Evolutionary conservation across 2,888 invertebrate species (phyloP), one percentile per base, ranked within the genome.

Genomic region (Epinotia demarniana): DNA sequence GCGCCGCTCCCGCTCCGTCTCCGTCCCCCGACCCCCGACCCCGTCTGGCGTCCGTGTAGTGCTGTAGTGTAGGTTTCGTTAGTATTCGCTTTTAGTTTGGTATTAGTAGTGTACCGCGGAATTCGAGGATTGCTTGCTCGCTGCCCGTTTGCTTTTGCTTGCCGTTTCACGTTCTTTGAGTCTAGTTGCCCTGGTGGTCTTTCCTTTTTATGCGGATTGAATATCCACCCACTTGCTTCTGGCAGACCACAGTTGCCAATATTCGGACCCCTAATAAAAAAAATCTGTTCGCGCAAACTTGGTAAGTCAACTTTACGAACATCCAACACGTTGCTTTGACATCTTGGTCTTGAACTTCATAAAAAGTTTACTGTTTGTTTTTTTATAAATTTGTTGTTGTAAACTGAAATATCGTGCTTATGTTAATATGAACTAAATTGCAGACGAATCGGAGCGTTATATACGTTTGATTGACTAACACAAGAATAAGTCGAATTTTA

Each of bases 241-340:
- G 23, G 23, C 23, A 27, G 23, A 27, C 23, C 23, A 27, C 23
- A 27, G 23, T 27, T 27, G 3, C 2, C 2, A 27, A 27, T 1
- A 27, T 27, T 27, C 23, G 23, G 23, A 27, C 23, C 23, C 23
- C 12, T 13, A 60, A 60, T 2, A 27, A 23, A 60, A 27, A 39
- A 60, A 60, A n/a, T 53, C 23, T 58, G 5, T 57, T 9, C 39
- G 33, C 67, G 16, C 16, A 19, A 68, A 43, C 57, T 68, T 58
- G 57, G 68, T 68, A 58, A 68, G 68, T 43, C 13, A n/a, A 68
- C 19, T 58, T 68, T 23, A 16, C 18, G 6, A 66, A 53, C 18
- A 68, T 11, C 6, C n/a, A 68, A 60, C 69, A 69, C 69, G 69
- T 69, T 69, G 58, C 69, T 69, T 69, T 69, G 69, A 69, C 69